These are phyloP conservation scores for Grammomys surdaster DNA, from an alignment of 2,113 vertebrate species.

Conservation along the genomic window DNA sequence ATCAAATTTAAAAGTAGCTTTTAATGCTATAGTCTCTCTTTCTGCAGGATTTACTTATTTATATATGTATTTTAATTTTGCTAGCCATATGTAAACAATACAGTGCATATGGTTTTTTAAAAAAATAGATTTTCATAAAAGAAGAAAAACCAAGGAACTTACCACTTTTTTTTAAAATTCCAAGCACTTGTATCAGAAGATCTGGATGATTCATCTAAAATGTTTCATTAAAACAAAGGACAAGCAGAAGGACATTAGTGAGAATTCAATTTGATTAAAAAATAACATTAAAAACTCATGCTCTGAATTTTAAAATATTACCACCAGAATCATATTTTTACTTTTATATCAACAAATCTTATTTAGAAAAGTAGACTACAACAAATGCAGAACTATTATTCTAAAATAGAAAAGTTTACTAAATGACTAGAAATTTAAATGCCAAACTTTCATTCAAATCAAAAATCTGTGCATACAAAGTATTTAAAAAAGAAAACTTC, in stretches of 20 bases:
- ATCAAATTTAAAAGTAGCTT: no score
- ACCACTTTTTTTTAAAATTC: constrained; percentile 96
- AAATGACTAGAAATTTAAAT: constrained; percentile 43
- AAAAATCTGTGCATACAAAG: constrained; percentile 1
- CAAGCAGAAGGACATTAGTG: constrained; percentile 35
- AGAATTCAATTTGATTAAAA: constrained; percentile 43
- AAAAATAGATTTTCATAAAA: constrained; percentile 36
- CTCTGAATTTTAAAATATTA: constrained; percentile 60
- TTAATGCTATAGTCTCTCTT: no score
- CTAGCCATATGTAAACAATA: constrained; percentile 34
- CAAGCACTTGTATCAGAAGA: constrained; percentile 97
- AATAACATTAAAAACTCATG: constrained; percentile 63
- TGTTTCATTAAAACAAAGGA: constrained; percentile 74
- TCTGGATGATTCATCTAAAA: constrained; percentile 98
- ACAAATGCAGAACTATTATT: constrained; percentile 27
- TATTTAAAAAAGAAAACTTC: not conserved
- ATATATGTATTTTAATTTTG: constrained; percentile 43
- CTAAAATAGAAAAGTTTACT: constrained; percentile 43
- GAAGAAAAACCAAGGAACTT: constrained; percentile 82
- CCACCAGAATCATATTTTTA: constrained; percentile 49
- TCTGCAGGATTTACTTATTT: not conserved
- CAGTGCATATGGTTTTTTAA: constrained; percentile 5
- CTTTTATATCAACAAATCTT: constrained; percentile 46
- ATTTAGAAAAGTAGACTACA: constrained; percentile 33
- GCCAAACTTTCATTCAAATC: constrained; percentile 40